Evolutionary conservation across 2,113 vertebrate genomes (phyloP), one percentile per base, ranked within the genome.

Genomic region (Macroglossus sobrinus): DNA sequence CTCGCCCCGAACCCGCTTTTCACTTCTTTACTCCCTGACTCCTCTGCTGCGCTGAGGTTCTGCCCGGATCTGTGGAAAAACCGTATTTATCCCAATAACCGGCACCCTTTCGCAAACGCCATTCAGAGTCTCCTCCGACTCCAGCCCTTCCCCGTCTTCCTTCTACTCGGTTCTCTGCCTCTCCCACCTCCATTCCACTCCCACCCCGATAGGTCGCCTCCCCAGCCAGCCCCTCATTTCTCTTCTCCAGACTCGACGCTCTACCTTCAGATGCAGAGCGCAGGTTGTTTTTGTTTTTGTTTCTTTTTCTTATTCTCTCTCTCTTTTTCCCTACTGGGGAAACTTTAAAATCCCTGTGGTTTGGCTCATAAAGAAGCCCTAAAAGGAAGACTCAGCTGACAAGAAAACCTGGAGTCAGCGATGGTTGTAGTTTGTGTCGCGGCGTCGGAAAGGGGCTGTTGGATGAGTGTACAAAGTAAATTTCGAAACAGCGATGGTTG

Each of bases 321-420:
- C 14, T 63, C 13, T 40, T 8, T 45, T 22, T 64, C 30, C 19
- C 50, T 69, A 7, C 30, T 59, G 89, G 91, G 84, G 80, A 92
- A 98, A 97, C 93, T 98, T 98, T 96, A 75, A 92, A 92, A 96
- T 78, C 66, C 28, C 38, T 0, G 13, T 24, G 40, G 33, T 88
- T 87, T 9, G 10, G 63, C 47, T 90, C 19, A 1, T 61, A 26
- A 76, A 72, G 66, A 57, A 95, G 45, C 28, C 28, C 11, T 19
- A 45, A 15, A 68, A 59, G 19, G 50, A n/a, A 35, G 33, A 30
- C 35, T 63, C 50, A 18, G 13, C n/a, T 11, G 35, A 33, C 4
- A 4, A 53, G 68, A 71, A 24, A 74, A 38, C 24, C 63, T 4
- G n/a, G 53, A 91, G 33, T 26, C 59, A 9, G 43, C 35, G 21